These are phyloP conservation scores for Amphiprion percula DNA, from an alignment of 2,113 vertebrate species.

Conservation along the genomic window DNA sequence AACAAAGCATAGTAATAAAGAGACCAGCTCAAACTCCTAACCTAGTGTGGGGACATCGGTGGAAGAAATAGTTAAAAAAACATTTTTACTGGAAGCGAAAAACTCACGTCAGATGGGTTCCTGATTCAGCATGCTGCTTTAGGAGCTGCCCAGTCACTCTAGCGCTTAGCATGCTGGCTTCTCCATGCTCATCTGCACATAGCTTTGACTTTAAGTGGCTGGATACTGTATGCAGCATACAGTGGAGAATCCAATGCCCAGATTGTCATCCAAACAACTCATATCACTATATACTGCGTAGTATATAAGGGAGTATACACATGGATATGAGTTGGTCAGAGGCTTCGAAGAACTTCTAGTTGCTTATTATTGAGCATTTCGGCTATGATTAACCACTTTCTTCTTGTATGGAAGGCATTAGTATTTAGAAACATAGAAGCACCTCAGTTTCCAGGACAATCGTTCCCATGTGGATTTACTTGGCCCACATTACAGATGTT, in stretches of 20 bases:
- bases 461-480: conserved; percentile 50
- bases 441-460: conserved; percentile 53
- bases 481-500: conserved; percentile 48
- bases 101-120: conserved; percentile 49
- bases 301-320: conserved; percentile 60
- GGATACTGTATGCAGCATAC: conserved; percentile 81
- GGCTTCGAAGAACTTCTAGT: conserved; percentile 51
- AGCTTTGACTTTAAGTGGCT: conserved; percentile 71
- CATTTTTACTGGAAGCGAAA: conserved; percentile 37
- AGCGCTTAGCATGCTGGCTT: conserved; percentile 81
- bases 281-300: conserved; percentile 72
- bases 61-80: conserved; percentile 33
- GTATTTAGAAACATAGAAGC: conserved; percentile 20
- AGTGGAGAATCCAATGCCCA: conserved; percentile 73
- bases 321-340: conserved; percentile 74
- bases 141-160: conserved; percentile 73
- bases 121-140: conserved; percentile 75
- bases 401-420: conserved; percentile 10
- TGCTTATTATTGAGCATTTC: conserved; percentile 71
- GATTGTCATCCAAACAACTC: conserved; percentile 73
- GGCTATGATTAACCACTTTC: conserved; percentile 16
- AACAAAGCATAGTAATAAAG: neutral
- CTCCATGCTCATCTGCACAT: conserved; percentile 80
- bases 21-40: neutral
- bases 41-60: conserved; percentile 27